phyloP scores from a whole-genome alignment of 2,888 invertebrate genomes.

The Pseudococcus longispinus region DNA sequence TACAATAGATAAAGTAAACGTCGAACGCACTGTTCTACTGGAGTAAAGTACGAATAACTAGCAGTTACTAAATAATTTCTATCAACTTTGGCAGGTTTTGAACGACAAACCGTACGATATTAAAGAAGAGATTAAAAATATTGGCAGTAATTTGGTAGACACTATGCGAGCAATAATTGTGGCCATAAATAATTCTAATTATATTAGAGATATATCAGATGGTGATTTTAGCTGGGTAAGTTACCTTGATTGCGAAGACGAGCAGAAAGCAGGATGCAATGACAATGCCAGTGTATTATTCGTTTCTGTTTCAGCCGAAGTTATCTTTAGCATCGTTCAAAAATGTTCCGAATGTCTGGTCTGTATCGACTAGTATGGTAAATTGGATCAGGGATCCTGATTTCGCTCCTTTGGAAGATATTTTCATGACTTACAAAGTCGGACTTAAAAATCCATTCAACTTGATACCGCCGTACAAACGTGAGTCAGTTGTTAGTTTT shows the following conservation, averaged over 20 bases:
- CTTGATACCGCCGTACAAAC: slow-evolving; percentile 71
- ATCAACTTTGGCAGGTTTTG: slow-evolving; percentile 8
- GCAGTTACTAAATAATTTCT: too few relatives aligned
- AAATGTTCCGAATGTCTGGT: slow-evolving; percentile 26
- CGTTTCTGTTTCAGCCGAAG: slow-evolving; percentile 13
- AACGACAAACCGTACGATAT: slow-evolving; percentile 44
- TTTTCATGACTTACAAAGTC: slow-evolving; percentile 68
- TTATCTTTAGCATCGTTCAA: slow-evolving; percentile 38
- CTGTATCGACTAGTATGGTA: slow-evolving; percentile 66
- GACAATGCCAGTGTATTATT: background rate
- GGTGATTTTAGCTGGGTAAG: slow-evolving; percentile 23
- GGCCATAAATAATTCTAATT: slow-evolving; percentile 20
- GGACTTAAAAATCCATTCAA: slow-evolving; percentile 66
- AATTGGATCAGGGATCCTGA: slow-evolving; percentile 70
- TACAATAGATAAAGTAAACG: background rate
- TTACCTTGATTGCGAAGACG: background rate
- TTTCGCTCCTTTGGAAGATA: slow-evolving; percentile 66
- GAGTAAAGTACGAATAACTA: too few relatives aligned
- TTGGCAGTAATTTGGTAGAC: background rate
- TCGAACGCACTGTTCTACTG: too few relatives aligned
- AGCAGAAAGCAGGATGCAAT: background rate
- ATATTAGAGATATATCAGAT: slow-evolving; percentile 6
- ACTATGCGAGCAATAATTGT: background rate
- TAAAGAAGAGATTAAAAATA: slow-evolving; percentile 32
- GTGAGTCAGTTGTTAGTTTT: slow-evolving; percentile 66